These are phyloP conservation scores for Pachycephala philippinensis DNA, from an alignment of 2,113 vertebrate species.

Conservation along the genomic window DNA sequence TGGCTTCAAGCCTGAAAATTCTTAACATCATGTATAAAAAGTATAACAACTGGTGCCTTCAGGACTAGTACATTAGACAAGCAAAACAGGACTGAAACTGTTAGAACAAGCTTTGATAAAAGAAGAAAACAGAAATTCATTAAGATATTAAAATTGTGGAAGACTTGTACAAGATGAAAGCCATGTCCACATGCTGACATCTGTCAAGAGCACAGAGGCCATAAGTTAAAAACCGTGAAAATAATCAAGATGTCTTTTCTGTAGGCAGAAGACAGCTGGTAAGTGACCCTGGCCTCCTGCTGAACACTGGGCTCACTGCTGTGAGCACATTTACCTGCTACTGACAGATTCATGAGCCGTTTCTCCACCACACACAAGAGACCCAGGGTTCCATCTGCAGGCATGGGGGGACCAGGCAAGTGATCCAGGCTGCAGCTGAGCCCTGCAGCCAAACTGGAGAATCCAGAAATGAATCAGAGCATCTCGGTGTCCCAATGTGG, in stretches of 20 bases:
- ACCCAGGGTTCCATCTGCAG: rapidly evolving
- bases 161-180: neutral
- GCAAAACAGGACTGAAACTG: neutral
- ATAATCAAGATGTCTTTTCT: neutral
- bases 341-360: neutral
- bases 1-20: neutral
- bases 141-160: neutral
- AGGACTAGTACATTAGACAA: neutral
- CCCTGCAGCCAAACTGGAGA: neutral
- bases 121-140: neutral
- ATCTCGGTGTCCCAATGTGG: neutral
- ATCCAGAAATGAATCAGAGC: neutral
- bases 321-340: neutral
- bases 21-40: neutral
- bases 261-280: neutral
- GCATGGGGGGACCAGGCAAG: neutral
- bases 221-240: neutral
- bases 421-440: neutral
- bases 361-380: neutral
- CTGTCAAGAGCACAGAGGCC: neutral
- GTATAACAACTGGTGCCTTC: neutral
- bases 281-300: neutral
- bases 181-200: neutral
- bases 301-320: neutral
- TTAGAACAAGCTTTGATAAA: neutral